phyloP scores from a whole-genome alignment of 2,113 vertebrate genomes.

The Orycteropus afer region DNA sequence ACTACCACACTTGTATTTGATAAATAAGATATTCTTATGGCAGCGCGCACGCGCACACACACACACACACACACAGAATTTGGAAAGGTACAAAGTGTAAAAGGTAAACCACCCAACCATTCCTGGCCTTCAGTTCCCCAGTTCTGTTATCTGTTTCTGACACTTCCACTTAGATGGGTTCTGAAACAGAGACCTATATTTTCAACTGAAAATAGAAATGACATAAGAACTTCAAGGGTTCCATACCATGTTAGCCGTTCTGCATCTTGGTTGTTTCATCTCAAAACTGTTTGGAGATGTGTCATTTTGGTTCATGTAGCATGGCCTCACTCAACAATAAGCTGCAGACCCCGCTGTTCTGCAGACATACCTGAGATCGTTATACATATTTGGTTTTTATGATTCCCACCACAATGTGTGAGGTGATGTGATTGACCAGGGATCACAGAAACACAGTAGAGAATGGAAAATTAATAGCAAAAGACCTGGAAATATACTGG shows the following conservation, averaged over 20 bases:
- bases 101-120: neutral
- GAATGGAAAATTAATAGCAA: neutral
- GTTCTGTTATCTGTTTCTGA: neutral
- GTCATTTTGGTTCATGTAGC: neutral
- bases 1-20: too few relatives aligned
- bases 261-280: neutral
- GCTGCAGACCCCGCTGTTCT: neutral
- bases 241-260: neutral
- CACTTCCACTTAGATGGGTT: neutral
- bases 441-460: neutral
- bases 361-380: neutral
- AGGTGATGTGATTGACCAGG: neutral
- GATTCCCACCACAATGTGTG: neutral
- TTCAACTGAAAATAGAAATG: neutral
- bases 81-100: neutral
- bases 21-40: too few relatives aligned
- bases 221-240: neutral
- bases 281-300: neutral
- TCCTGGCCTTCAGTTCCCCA: neutral
- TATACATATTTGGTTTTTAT: neutral
- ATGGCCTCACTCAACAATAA: neutral
- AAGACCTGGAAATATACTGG: neutral
- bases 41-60: too few relatives aligned
- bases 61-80: too few relatives aligned
- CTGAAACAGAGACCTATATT: neutral